Percentiles rank a stretch among this genome's conserved stretches.
Evolutionary conservation across 2,797 vertebrate genomes (phyloP).

Genomic region (Sphaeramia orbicularis): DNA sequence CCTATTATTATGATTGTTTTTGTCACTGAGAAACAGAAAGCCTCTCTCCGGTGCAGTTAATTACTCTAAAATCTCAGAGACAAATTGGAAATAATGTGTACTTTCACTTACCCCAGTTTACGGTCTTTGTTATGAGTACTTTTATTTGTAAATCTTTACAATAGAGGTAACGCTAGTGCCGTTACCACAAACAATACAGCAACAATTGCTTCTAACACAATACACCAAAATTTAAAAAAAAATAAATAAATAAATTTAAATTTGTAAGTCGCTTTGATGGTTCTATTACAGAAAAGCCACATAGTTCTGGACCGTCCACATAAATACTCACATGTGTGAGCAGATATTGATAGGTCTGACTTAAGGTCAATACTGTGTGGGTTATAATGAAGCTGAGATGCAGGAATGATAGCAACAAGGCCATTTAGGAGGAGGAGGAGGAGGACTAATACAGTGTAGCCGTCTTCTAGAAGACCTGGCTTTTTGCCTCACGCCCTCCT

Average conservation of each 20-base stretch:
- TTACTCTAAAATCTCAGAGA: no score
- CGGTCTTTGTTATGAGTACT: no score
- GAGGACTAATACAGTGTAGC: slow-evolving; percentile 57
- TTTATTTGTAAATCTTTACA: no score
- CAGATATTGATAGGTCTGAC: slow-evolving; percentile 53
- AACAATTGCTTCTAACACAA: not conserved
- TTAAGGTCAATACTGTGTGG: slow-evolving; percentile 65
- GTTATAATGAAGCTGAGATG: slow-evolving; percentile 66
- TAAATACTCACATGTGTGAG: slow-evolving; percentile 27
- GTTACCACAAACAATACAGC: not conserved
- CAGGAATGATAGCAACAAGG: slow-evolving; percentile 55
- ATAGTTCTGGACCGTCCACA: not conserved
- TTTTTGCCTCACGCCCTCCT: not conserved
- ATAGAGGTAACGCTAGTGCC: no score
- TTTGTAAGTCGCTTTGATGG: slow-evolving; percentile 8
- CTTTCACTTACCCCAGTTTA: no score
- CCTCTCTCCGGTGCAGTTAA: no score
- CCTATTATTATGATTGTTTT: no score
- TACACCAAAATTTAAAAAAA: not conserved
- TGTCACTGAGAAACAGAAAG: no score
- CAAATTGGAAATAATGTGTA: no score
- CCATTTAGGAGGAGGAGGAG: slow-evolving; percentile 43
- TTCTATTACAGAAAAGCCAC: slow-evolving; percentile 6
- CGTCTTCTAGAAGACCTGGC: slow-evolving; percentile 18
- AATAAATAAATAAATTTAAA: no score